Evolutionary conservation across 2,797 vertebrate species (phyloP).

Genomic region (Sibirionetta formosa): DNA sequence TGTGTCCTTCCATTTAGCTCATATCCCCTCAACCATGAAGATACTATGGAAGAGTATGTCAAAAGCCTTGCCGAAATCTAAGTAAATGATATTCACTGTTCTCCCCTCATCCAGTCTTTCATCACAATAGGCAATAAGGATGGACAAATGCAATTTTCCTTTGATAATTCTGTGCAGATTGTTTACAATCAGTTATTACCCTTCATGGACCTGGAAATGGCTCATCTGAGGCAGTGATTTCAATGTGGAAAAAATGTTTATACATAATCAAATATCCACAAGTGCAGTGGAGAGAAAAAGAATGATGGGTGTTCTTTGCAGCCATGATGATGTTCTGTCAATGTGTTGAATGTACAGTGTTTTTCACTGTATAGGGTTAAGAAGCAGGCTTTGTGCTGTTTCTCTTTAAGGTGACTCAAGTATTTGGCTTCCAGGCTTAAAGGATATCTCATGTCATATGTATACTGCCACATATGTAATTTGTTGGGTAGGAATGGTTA

Average conservation of each 20-base stretch:
- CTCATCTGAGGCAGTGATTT: neutral
- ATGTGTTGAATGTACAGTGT: neutral
- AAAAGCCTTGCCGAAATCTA: neutral
- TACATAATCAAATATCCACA: neutral
- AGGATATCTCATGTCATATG: conserved; percentile 17
- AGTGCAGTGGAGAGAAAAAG: neutral
- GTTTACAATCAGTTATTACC: neutral
- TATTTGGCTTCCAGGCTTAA: conserved; percentile 43
- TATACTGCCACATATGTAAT: conserved; percentile 32
- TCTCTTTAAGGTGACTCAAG: neutral
- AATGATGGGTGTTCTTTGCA: neutral
- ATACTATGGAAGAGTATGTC: neutral
- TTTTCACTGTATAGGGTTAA: neutral
- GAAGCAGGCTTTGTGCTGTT: conserved; percentile 7
- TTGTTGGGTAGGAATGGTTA: conserved; percentile 66
- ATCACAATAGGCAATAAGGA: neutral
- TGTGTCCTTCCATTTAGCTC: neutral
- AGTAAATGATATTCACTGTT: neutral
- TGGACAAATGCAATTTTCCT: conserved; percentile 11
- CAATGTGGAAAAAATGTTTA: neutral
- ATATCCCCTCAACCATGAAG: neutral
- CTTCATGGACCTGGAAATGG: neutral
- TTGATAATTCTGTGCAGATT: neutral
- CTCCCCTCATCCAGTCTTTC: neutral
- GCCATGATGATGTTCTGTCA: neutral